phyloP scores from a whole-genome alignment of 2,113 vertebrate species.

The Callocephalon fimbriatum region DNA sequence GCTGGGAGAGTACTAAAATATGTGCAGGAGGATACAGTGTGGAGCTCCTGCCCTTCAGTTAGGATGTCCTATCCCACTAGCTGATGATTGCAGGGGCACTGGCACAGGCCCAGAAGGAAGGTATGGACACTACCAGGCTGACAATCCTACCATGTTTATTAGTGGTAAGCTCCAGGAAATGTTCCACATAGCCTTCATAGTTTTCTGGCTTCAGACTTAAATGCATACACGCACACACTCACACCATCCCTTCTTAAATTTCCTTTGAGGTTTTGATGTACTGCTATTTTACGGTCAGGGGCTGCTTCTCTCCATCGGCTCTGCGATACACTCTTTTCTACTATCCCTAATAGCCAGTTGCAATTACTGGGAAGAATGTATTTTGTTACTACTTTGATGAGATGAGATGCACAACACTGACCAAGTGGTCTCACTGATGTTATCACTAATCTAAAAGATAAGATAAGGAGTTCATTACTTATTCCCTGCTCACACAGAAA shows the following conservation, averaged over 20 bases:
- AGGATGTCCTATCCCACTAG: background rate
- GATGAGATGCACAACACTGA: background rate
- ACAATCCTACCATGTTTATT: constrained; percentile 35
- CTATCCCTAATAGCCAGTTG: background rate
- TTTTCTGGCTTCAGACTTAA: constrained; percentile 6
- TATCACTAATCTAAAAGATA: background rate
- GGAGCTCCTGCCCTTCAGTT: background rate
- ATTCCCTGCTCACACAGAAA: background rate
- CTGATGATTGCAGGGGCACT: fast-evolving
- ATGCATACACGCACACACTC: background rate
- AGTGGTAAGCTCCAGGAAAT: constrained; percentile 58
- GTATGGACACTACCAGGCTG: constrained; percentile 2
- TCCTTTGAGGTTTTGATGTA: background rate
- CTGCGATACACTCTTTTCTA: background rate
- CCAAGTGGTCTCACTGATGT: background rate
- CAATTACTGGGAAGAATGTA: background rate
- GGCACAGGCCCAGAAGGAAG: background rate
- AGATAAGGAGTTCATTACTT: background rate
- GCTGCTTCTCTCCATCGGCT: background rate
- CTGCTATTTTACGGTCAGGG: background rate
- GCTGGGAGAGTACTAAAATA: background rate
- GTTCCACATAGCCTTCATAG: constrained; percentile 68
- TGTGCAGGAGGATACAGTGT: background rate
- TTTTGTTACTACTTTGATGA: background rate
- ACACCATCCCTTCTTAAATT: constrained; percentile 33